phyloP scores from a whole-genome alignment of 2,113 vertebrate genomes.

The Arizona elegans region DNA sequence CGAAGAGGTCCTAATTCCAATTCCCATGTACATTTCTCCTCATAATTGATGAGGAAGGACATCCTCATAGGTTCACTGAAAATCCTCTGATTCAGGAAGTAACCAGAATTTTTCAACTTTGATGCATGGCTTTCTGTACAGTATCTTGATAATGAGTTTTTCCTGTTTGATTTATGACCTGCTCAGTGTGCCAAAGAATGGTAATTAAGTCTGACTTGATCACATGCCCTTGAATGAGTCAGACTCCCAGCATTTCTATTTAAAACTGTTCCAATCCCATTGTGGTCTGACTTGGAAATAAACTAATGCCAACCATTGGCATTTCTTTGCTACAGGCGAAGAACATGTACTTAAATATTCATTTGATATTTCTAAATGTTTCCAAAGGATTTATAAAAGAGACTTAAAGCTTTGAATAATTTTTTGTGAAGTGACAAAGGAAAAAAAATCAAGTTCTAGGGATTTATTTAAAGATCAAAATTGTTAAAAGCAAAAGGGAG shows the following conservation, averaged over 20 bases:
- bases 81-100: slow-evolving; percentile 25
- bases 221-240: slow-evolving; percentile 24
- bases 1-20: slow-evolving; percentile 46
- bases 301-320: slow-evolving; percentile 2
- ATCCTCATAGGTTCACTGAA: slow-evolving; percentile 51
- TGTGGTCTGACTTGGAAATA: slow-evolving; percentile 11
- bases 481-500: neutral
- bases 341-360: slow-evolving; percentile 1
- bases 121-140: slow-evolving; percentile 6
- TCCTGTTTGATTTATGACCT: slow-evolving; percentile 38
- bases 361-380: neutral
- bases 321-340: neutral
- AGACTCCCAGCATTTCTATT: neutral
- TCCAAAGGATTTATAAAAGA: neutral
- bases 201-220: slow-evolving; percentile 37
- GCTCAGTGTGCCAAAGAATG: slow-evolving; percentile 25
- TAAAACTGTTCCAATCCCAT: neutral
- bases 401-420: neutral
- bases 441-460: neutral
- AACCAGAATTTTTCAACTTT: slow-evolving; percentile 20
- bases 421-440: neutral
- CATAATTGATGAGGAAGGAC: slow-evolving; percentile 47
- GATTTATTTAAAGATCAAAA: neutral
- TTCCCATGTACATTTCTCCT: neutral
- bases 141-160: slow-evolving; percentile 34